Evolutionary conservation across 2,888 invertebrate genomes (phyloP).

Genomic region (Rapana venosa): DNA sequence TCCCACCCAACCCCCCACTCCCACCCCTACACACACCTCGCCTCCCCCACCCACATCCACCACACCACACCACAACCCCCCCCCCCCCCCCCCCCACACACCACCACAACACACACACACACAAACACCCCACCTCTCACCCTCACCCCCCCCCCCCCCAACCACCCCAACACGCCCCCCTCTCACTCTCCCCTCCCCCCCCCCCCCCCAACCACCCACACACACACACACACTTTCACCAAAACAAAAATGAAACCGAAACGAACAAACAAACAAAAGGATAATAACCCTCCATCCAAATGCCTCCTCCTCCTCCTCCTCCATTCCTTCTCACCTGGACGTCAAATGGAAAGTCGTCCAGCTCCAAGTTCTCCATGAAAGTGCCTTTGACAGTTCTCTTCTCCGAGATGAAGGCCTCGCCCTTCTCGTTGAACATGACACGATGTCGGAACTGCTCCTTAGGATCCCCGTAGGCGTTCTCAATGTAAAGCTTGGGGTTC

Average conservation of each 20-base stretch:
- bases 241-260: conserved; percentile 43
- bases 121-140: background rate
- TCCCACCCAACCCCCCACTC: too few relatives aligned
- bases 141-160: background rate
- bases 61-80: too few relatives aligned
- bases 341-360: conserved; percentile 72
- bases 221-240: too few relatives aligned
- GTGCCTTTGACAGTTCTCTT: conserved; percentile 62
- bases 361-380: conserved; percentile 70
- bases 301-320: background rate
- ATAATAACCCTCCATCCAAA: background rate
- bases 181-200: conserved; percentile 53
- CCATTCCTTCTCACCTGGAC: conserved; percentile 60
- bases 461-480: conserved; percentile 65
- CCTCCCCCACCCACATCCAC: too few relatives aligned
- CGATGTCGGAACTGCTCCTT: conserved; percentile 52
- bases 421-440: conserved; percentile 53
- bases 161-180: conserved; percentile 54
- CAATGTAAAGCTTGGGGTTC: conserved; percentile 68
- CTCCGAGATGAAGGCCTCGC: conserved; percentile 55
- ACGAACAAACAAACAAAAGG: too few relatives aligned
- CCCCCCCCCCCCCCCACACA: too few relatives aligned
- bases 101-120: too few relatives aligned
- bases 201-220: conserved; percentile 57
- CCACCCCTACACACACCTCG: too few relatives aligned